phyloP scores from a whole-genome alignment of 2,797 vertebrate genomes.

The Cephalopachus bancanus region DNA sequence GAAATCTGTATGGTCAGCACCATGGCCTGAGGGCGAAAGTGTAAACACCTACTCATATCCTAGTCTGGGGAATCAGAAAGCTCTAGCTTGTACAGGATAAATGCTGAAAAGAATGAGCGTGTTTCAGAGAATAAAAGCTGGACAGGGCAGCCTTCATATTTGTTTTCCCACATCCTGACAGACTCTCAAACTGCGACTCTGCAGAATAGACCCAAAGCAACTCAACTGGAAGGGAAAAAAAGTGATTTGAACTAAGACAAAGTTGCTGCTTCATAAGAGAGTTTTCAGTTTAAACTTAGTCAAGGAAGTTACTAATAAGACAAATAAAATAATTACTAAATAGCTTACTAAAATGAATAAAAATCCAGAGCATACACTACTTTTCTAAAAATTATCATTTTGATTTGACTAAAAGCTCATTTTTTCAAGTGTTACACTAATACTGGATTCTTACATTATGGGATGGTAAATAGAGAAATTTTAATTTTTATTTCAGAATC shows the following conservation, averaged over 20 bases:
- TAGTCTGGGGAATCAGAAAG: neutral
- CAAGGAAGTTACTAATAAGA: neutral
- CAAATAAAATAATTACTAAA: neutral
- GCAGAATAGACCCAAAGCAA: neutral
- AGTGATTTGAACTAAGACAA: neutral
- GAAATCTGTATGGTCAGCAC: neutral
- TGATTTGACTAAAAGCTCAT: too few species aligned
- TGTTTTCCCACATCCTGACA: neutral
- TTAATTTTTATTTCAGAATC: neutral
- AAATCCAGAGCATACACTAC: too few species aligned
- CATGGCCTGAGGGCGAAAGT: neutral
- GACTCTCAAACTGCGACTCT: neutral
- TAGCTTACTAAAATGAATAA: too few species aligned
- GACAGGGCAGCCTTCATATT: neutral
- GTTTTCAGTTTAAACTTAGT: neutral
- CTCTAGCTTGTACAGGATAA: neutral
- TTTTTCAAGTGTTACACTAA: too few species aligned
- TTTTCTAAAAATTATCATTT: too few species aligned
- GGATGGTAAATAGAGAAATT: too few species aligned
- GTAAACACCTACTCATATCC: accelerated
- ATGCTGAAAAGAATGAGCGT: neutral
- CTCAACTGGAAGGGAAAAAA: neutral
- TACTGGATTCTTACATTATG: too few species aligned
- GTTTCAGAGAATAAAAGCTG: neutral
- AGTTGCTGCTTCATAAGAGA: neutral